Base-by-base conservation (phyloP, 2,888 invertebrate genomes). In the Morinoia aosen region DNA sequence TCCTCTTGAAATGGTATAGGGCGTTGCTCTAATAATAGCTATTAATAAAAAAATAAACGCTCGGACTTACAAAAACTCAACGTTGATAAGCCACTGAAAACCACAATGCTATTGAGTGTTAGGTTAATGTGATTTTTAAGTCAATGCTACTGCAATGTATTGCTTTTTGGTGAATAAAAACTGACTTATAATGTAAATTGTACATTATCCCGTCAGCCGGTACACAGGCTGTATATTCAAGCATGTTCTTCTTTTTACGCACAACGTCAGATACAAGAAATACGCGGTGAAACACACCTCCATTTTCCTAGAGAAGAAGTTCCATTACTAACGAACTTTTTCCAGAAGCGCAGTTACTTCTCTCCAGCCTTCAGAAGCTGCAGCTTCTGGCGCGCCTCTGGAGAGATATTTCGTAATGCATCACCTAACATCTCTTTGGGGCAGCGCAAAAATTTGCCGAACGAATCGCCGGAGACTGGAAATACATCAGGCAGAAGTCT, bases 401-500 rank as follows among this genome's bases (percentile, higher is more conserved):
- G 76, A 76, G 76, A 33, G 76, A 76, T 76, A 33, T 76, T 76
- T 76, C 76, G 25, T 76, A 33, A 76, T 76, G 76, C 76, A 76
- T 76, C 76, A 76, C 76, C 76, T 76, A 76, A 76, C 76, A 76
- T 76, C 76, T 76, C 76, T 33, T 33, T 76, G 25, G 76, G 48
- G 76, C 76, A 16, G 76, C 25, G 76, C 76, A 76, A 76, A 76
- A 76, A 76, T 76, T 76, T 76, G 76, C 76, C 76, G 76, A 76
- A 76, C 76, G 76, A 76, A 76, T 76, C 76, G 76, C 76, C 25
- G 76, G 76, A 76, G 76, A 76, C 76, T 76, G 76, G 76, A 76
- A 76, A 76, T 76, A 76, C 76, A 76, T 76, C 76, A 76, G 76
- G 76, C 76, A 76, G 76, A 76, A 76, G 76, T 76, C 76, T 76